Percentiles rank a stretch among this genome's conserved stretches.
Conservation (phyloP, 2,797 vertebrate species). For the Phalloptychus januarius region DNA sequence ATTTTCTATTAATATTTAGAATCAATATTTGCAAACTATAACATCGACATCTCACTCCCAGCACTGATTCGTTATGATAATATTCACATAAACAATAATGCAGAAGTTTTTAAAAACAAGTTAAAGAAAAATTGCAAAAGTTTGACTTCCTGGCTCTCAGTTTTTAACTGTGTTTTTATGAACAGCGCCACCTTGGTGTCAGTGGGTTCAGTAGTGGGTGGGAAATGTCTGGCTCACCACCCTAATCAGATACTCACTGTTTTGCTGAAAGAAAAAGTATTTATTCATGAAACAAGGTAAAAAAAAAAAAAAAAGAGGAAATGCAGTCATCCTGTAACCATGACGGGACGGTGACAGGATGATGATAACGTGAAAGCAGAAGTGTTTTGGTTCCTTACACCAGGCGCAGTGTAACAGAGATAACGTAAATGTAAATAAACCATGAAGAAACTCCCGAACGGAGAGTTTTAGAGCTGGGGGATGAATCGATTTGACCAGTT, state of each 20-base stretch:
- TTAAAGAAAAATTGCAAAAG: neutral
- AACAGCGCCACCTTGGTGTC: neutral
- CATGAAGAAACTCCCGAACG: neutral
- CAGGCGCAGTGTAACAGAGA: neutral
- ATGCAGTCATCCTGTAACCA: neutral
- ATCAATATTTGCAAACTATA: neutral
- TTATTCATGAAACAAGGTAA: neutral
- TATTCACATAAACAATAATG: neutral
- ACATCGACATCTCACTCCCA: neutral
- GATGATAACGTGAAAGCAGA: neutral
- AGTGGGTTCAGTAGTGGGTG: neutral
- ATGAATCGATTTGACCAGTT: neutral
- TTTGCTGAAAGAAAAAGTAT: neutral
- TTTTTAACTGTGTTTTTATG: neutral
- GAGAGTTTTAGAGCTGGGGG: neutral
- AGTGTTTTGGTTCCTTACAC: neutral
- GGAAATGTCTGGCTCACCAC: neutral
- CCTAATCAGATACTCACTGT: neutral
- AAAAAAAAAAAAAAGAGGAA: too few relatives aligned
- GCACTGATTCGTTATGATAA: neutral
- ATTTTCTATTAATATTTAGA: neutral
- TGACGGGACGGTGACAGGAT: neutral
- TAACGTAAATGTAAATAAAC: neutral
- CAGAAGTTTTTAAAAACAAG: neutral
- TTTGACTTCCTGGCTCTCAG: neutral